phyloP scores from a whole-genome alignment of 2,113 vertebrate genomes.

The Cisticola juncidis region DNA sequence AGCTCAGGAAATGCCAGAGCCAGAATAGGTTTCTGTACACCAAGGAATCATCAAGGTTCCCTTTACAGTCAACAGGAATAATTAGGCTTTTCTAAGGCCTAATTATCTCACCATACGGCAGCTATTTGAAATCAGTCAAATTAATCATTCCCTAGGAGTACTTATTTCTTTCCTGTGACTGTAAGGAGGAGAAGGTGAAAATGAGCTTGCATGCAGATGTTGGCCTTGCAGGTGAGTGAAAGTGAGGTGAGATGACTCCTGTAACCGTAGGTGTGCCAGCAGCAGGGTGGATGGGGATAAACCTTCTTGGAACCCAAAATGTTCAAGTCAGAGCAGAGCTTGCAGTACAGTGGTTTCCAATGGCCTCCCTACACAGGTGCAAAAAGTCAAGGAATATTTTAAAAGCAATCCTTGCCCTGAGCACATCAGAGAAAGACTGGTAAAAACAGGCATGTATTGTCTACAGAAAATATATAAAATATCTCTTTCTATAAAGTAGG shows the following conservation, averaged over 20 bases:
- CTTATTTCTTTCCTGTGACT: neutral
- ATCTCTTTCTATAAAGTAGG: neutral
- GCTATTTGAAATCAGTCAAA: conserved; percentile 28
- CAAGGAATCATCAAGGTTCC: neutral
- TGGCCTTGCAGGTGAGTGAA: neutral
- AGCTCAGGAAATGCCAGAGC: conserved; percentile 5
- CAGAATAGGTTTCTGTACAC: neutral
- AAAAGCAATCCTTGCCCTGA: neutral
- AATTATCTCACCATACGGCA: conserved; percentile 43
- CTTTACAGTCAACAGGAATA: conserved; percentile 37
- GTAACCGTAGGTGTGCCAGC: neutral
- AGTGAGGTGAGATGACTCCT: neutral
- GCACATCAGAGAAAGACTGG: neutral
- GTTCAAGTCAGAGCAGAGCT: neutral
- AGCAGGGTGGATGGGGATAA: neutral
- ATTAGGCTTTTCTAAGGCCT: conserved; percentile 25
- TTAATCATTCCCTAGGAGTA: conserved; percentile 25
- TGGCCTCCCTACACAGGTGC: neutral
- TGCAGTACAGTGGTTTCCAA: neutral
- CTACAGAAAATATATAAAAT: neutral
- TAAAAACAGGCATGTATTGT: neutral
- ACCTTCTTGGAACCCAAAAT: neutral
- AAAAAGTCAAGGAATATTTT: neutral
- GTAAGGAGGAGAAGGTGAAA: neutral
- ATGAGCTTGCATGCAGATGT: neutral